Evolutionary conservation across 30 jellyfish, hydroid and myxozoan species (phyloP).

Genomic region (Hydractinia symbiolongicarpus): DNA sequence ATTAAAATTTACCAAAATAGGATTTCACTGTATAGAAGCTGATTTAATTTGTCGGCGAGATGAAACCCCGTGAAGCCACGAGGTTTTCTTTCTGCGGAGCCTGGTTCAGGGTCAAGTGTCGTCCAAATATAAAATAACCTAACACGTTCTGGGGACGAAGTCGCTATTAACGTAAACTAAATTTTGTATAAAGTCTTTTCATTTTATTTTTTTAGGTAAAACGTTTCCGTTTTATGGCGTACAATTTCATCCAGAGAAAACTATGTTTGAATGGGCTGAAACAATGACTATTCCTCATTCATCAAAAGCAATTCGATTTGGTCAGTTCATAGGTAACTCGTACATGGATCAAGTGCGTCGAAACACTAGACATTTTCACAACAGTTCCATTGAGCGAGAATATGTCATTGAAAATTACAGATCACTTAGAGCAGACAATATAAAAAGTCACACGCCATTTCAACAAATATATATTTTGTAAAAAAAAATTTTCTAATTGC

Average conservation of each 20-base stretch:
- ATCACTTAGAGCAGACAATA: slow-evolving; percentile 40
- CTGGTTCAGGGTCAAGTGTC: too few species aligned
- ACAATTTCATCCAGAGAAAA: slow-evolving; percentile 90
- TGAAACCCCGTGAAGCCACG: too few species aligned
- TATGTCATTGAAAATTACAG: slow-evolving; percentile 22
- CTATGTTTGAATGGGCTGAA: slow-evolving; percentile 42
- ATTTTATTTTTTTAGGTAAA: slow-evolving; percentile 37
- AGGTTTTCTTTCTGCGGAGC: too few species aligned
- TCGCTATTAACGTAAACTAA: too few species aligned
- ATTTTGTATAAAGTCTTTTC: too few species aligned
- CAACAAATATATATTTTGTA: slow-evolving; percentile 9
- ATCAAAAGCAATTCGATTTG: slow-evolving; percentile 31
- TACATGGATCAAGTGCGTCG: slow-evolving; percentile 51
- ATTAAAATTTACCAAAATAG: too few species aligned
- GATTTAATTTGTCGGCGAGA: too few species aligned
- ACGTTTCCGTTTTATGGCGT: slow-evolving; percentile 79
- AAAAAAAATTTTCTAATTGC: background rate
- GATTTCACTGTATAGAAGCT: too few species aligned
- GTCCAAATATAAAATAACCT: too few species aligned
- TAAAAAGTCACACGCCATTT: slow-evolving; percentile 32
- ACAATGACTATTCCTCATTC: slow-evolving; percentile 44
- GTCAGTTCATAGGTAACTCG: slow-evolving; percentile 31
- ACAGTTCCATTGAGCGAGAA: slow-evolving; percentile 17
- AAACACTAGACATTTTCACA: slow-evolving; percentile 31
- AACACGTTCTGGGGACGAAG: too few species aligned